Evolutionary conservation across 1,140 invertebrate genomes (phyloP).

Genomic region (Halyomorpha halys): DNA sequence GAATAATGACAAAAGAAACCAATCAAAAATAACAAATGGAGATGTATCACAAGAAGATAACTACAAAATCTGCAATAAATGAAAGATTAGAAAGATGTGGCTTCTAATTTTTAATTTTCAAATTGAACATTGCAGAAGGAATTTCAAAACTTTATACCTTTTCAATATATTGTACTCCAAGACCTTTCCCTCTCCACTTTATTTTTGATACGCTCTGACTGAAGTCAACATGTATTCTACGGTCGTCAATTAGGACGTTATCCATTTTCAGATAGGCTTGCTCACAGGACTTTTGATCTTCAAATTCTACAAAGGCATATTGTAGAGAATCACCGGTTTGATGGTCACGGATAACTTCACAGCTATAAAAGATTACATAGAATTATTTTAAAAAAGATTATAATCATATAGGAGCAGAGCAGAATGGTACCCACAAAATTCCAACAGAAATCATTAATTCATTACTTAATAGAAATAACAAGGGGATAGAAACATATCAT

Average conservation of each 20-base stretch:
- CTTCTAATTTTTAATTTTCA: too few species aligned
- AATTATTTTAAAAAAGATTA: not conserved
- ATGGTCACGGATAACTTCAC: conserved; percentile 94
- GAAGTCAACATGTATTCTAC: conserved; percentile 98
- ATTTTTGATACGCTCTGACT: conserved; percentile 95
- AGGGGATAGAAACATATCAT: too few species aligned
- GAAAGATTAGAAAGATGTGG: too few species aligned
- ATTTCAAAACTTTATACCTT: conserved; percentile 20
- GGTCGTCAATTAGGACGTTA: conserved; percentile 97
- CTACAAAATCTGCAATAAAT: too few species aligned
- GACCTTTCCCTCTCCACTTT: conserved; percentile 75
- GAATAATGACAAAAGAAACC: too few species aligned
- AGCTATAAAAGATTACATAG: conserved; percentile 41
- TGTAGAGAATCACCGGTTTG: conserved; percentile 91
- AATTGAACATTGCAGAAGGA: too few species aligned
- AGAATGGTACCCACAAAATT: too few species aligned
- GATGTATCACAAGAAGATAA: too few species aligned
- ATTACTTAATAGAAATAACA: too few species aligned
- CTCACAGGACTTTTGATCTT: conserved; percentile 88
- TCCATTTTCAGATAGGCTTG: conserved; percentile 99
- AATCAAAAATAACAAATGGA: too few species aligned
- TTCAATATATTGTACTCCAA: conserved; percentile 46
- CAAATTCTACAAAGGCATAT: conserved; percentile 99
- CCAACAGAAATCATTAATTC: too few species aligned
- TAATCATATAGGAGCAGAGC: not conserved